Conservation (phyloP, 2,888 invertebrate species). For the Drosophila peninsularis region DNA sequence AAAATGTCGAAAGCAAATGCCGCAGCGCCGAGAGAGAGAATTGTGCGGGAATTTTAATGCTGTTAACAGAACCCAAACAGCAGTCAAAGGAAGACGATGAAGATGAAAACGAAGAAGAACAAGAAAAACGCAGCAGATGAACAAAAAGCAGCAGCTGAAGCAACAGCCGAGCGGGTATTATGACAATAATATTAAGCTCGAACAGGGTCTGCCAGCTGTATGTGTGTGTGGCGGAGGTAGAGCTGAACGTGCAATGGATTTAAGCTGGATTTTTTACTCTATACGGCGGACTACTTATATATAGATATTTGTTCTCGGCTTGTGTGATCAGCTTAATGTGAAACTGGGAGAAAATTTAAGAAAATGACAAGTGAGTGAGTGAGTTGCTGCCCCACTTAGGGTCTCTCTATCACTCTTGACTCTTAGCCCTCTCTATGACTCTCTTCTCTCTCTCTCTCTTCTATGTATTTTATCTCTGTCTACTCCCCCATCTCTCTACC, state of each 20-base stretch:
- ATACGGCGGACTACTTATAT: no score
- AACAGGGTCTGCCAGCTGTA: slow-evolving; percentile 3
- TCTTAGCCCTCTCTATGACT: no score
- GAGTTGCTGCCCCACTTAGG: no score
- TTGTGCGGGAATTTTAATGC: slow-evolving; percentile 53
- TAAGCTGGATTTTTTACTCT: neutral
- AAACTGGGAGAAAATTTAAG: neutral
- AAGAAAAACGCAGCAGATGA: neutral
- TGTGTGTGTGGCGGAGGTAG: neutral
- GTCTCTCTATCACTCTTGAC: no score
- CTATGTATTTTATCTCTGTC: no score
- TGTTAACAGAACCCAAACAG: slow-evolving; percentile 50
- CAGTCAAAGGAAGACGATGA: slow-evolving; percentile 6
- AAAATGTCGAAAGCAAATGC: slow-evolving; percentile 32
- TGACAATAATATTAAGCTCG: slow-evolving; percentile 29
- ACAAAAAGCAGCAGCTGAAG: slow-evolving; percentile 13
- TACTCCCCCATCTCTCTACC: no score
- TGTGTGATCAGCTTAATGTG: neutral
- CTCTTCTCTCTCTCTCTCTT: no score
- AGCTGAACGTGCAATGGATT: neutral
- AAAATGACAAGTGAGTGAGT: no score
- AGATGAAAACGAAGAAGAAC: neutral
- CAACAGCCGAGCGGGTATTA: slow-evolving; percentile 20
- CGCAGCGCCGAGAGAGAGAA: slow-evolving; percentile 23
- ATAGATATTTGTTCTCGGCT: neutral